These are phyloP conservation scores for Bufo bufo DNA, from an alignment of 2,113 vertebrate genomes.

Conservation along the genomic window DNA sequence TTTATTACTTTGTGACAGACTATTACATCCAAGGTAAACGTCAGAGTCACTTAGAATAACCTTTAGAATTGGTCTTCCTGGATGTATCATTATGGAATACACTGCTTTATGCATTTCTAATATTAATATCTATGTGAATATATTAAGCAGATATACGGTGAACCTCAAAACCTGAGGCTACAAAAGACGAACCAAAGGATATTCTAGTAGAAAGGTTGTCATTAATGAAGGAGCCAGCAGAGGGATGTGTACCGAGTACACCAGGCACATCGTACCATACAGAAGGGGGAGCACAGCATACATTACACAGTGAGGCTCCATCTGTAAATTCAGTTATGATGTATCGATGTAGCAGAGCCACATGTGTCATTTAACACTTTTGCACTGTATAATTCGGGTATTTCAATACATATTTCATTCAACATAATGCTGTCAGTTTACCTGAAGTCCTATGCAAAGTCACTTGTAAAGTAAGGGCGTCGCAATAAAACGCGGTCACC, in stretches of 20 bases:
- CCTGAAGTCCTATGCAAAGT: slow-evolving; percentile 4
- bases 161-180: not conserved
- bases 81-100: not conserved
- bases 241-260: not conserved
- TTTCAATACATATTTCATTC: not conserved
- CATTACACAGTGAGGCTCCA: not conserved
- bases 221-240: not conserved
- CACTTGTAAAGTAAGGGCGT: not conserved
- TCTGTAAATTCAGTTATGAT: not conserved
- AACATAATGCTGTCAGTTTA: not conserved
- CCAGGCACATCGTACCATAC: not conserved
- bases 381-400: not conserved
- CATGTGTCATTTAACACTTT: not conserved
- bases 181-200: not conserved
- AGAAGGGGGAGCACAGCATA: not conserved
- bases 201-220: not conserved
- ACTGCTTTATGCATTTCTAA: not conserved
- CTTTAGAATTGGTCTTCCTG: too few relatives aligned
- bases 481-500: not conserved
- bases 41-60: too few relatives aligned
- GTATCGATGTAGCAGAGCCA: not conserved
- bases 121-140: not conserved
- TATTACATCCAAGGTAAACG: not conserved
- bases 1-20: not conserved
- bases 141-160: too few relatives aligned